Evolutionary conservation across 2,797 vertebrate species (phyloP).

Genomic region (Aselliscus stoliczkanus): DNA sequence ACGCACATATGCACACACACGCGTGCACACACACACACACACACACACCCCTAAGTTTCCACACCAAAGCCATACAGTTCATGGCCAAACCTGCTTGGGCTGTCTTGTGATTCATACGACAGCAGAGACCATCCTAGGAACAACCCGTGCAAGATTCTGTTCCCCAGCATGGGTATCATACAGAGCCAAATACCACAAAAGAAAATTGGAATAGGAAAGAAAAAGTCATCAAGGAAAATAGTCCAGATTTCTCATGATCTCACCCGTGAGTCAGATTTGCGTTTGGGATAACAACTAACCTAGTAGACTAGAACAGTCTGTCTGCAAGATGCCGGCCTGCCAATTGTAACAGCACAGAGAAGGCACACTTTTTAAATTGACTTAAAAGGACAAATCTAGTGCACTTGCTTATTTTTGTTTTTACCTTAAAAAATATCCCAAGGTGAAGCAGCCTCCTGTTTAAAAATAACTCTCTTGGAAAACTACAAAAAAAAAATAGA

Average conservation of each 20-base stretch:
- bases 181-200: constrained; percentile 56
- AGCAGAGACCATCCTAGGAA: constrained; percentile 5
- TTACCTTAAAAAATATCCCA: neutral
- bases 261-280: constrained; percentile 78
- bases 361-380: constrained; percentile 63
- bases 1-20: neutral
- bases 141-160: neutral
- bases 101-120: neutral
- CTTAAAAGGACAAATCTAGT: constrained; percentile 67
- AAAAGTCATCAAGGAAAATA: constrained; percentile 80
- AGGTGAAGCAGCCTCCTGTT: constrained; percentile 56
- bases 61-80: neutral
- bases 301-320: constrained; percentile 74
- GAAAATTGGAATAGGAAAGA: constrained; percentile 71
- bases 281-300: constrained; percentile 76
- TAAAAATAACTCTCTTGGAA: constrained; percentile 66
- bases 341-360: constrained; percentile 76
- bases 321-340: constrained; percentile 74
- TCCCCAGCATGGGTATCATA: constrained; percentile 19
- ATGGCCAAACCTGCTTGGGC: neutral
- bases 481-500: neutral
- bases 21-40: no score
- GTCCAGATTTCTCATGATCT: constrained; percentile 79
- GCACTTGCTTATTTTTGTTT: constrained; percentile 56
- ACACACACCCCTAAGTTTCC: neutral